These are phyloP conservation scores for Gallinago solitaria DNA, from an alignment of 2,797 vertebrate genomes.

Conservation along the genomic window DNA sequence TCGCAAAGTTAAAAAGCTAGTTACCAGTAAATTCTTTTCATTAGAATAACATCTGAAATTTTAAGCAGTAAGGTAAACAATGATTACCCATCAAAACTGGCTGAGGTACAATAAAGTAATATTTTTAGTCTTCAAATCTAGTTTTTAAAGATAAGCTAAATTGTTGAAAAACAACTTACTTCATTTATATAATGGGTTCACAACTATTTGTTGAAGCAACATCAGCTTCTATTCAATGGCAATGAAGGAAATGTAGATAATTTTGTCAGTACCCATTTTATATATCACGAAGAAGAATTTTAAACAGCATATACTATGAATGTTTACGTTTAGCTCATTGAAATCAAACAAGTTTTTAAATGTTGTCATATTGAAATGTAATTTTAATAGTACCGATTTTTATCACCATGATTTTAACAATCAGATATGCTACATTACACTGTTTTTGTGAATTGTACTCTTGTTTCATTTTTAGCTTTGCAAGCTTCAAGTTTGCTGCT, in stretches of 20 bases:
- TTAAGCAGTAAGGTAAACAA: conserved; percentile 91
- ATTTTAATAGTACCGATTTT: background rate
- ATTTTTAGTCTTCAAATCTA: conserved; percentile 79
- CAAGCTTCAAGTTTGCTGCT: background rate
- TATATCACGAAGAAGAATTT: background rate
- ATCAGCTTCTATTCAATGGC: background rate
- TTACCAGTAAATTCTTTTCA: conserved; percentile 93
- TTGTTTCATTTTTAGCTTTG: background rate
- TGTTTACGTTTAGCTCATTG: background rate
- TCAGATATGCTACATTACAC: background rate
- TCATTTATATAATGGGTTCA: conserved; percentile 36
- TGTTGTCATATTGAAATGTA: background rate
- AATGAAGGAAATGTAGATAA: background rate
- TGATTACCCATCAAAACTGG: conserved; percentile 87
- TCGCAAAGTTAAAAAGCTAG: conserved; percentile 92
- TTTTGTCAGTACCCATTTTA: background rate
- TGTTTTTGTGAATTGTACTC: background rate
- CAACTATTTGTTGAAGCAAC: background rate
- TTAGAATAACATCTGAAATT: conserved; percentile 92
- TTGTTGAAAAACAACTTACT: conserved; percentile 27
- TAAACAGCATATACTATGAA: background rate
- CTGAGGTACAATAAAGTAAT: conserved; percentile 76
- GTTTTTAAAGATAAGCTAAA: conserved; percentile 39
- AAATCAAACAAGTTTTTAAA: background rate
- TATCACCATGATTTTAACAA: background rate